Evolutionary conservation across 2,113 vertebrate genomes (phyloP).

Genomic region (Antigone vipio): DNA sequence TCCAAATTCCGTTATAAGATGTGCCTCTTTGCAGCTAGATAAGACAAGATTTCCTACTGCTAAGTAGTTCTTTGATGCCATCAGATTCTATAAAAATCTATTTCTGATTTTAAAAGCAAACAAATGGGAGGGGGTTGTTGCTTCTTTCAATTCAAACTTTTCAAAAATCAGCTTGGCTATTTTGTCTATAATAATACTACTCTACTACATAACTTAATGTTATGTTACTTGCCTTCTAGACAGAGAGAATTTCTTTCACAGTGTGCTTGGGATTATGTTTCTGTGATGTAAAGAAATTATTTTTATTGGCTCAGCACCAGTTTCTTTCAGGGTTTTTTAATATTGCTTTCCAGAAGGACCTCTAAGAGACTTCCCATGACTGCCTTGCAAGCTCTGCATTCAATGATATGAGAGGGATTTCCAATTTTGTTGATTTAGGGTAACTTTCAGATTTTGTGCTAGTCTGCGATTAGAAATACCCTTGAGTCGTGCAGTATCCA

Average conservation of each 20-base stretch:
- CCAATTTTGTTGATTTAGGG: background rate
- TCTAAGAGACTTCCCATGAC: background rate
- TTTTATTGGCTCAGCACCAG: background rate
- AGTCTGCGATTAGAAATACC: background rate
- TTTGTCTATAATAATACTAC: background rate
- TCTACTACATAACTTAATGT: background rate
- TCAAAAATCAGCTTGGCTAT: background rate
- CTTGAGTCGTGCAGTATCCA: background rate
- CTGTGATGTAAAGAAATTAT: background rate
- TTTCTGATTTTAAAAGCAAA: conserved; percentile 5
- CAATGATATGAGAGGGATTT: background rate
- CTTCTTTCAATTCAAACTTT: background rate
- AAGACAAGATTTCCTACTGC: background rate
- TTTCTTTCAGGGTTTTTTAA: background rate
- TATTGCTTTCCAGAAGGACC: background rate
- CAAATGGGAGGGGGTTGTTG: background rate
- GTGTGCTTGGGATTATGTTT: background rate
- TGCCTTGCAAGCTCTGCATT: background rate
- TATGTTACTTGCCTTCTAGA: conserved; percentile 4
- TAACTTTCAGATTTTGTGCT: background rate
- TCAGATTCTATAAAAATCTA: background rate
- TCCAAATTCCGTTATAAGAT: background rate
- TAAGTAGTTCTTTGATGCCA: conserved; percentile 3
- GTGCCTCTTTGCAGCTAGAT: background rate
- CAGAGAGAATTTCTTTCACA: conserved; percentile 1